A percentile compares a stretch with the other conserved stretches of the same genome.
Conservation (phyloP, 1,140 invertebrate species). For the Meloidogyne floridensis region DNA sequence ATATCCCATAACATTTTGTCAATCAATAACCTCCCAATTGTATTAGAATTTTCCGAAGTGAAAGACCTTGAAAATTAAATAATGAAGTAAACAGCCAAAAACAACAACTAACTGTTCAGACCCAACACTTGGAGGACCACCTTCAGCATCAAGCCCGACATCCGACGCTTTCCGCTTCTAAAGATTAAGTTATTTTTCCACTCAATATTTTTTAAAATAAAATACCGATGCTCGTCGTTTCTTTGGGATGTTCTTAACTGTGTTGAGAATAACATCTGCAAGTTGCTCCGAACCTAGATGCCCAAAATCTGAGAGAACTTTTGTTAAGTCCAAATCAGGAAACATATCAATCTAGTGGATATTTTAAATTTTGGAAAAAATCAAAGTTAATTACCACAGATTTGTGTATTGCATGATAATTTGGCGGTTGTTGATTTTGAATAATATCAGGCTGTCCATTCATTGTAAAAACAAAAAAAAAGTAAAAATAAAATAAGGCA, state of each 20-base stretch:
- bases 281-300: slow-evolving; percentile 26
- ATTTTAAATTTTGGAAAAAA: not conserved
- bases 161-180: slow-evolving; percentile 3
- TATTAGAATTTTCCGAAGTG: not conserved
- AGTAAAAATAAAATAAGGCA: not conserved
- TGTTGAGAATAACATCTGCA: slow-evolving; percentile 25
- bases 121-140: slow-evolving; percentile 2
- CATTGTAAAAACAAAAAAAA: not conserved
- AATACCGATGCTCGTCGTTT: slow-evolving; percentile 30
- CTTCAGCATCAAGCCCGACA: not conserved
- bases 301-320: slow-evolving; percentile 18
- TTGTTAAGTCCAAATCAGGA: slow-evolving; percentile 30
- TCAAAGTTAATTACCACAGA: not conserved
- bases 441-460: not conserved
- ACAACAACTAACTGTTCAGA: not conserved
- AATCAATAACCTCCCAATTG: not conserved
- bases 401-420: not conserved
- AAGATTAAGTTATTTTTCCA: not conserved
- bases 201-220: not conserved
- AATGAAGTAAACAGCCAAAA: not conserved
- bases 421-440: not conserved
- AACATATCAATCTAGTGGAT: slow-evolving; percentile 34
- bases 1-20: slow-evolving; percentile 1
- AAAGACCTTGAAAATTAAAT: not conserved
- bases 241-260: slow-evolving; percentile 25